A percentile compares a stretch with the other conserved stretches of the same genome.
Evolutionary conservation across 2,113 vertebrate species (phyloP).

Genomic region (Chelonoidis abingdonii): DNA sequence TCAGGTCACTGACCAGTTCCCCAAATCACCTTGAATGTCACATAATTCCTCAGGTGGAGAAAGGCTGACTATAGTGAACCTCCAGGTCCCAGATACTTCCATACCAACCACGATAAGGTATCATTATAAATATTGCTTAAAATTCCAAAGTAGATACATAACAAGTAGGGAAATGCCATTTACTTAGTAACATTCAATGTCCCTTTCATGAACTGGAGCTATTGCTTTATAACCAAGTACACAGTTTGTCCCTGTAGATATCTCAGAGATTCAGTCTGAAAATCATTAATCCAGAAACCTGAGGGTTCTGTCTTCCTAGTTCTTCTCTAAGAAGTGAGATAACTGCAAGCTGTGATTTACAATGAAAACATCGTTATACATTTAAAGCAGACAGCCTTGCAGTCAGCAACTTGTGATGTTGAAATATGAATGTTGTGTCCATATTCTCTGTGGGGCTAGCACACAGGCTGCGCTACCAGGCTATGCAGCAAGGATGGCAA

Average conservation of each 20-base stretch:
- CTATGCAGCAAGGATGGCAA: fast-evolving
- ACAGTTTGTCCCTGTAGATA: slow-evolving; percentile 36
- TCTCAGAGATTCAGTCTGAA: neutral
- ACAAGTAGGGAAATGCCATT: slow-evolving; percentile 22
- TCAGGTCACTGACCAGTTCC: slow-evolving; percentile 9
- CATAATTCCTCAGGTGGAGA: neutral
- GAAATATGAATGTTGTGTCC: neutral
- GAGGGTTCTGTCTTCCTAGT: slow-evolving; percentile 41
- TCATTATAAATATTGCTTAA: neutral
- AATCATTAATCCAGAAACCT: neutral
- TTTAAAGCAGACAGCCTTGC: slow-evolving; percentile 40
- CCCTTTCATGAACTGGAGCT: slow-evolving; percentile 44
- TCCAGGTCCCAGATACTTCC: neutral
- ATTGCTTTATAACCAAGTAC: slow-evolving; percentile 44
- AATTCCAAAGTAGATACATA: slow-evolving; percentile 16
- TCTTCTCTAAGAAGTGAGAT: slow-evolving; percentile 24
- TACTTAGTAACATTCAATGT: slow-evolving; percentile 20
- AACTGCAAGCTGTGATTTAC: slow-evolving; percentile 29
- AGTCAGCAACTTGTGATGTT: neutral
- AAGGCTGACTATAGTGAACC: neutral
- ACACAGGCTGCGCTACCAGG: neutral
- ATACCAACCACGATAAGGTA: neutral
- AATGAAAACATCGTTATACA: neutral
- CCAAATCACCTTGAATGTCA: neutral
- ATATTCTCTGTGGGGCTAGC: neutral